phyloP scores from a whole-genome alignment of 2,797 vertebrate genomes.

The Pseudomugil tenellus region DNA sequence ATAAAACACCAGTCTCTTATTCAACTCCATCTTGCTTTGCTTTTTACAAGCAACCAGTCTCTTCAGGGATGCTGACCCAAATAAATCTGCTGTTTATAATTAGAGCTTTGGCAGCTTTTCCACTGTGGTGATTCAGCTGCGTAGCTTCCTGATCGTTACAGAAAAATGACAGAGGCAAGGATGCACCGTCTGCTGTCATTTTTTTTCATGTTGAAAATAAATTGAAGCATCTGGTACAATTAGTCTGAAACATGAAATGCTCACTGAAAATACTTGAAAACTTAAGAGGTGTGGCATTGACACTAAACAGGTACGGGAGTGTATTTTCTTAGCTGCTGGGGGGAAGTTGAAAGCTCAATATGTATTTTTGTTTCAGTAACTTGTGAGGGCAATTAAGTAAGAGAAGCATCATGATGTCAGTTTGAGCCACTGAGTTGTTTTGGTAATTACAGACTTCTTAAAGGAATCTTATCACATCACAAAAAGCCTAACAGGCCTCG shows the following conservation, averaged over 20 bases:
- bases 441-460: constrained; percentile 20
- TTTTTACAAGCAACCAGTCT: constrained; percentile 62
- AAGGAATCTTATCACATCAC: constrained; percentile 33
- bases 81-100: constrained; percentile 72
- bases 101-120: constrained; percentile 62
- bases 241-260: constrained; percentile 30
- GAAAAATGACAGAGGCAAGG: constrained; percentile 34
- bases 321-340: constrained; percentile 14
- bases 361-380: constrained; percentile 25
- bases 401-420: constrained; percentile 5
- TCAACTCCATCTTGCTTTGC: constrained; percentile 47
- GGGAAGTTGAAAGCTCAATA: constrained; percentile 2
- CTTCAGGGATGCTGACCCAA: constrained; percentile 64
- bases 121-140: constrained; percentile 56
- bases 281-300: constrained; percentile 23
- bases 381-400: constrained; percentile 26
- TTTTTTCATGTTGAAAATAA: constrained; percentile 22
- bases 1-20: constrained; percentile 41
- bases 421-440: constrained; percentile 20
- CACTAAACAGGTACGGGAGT: constrained; percentile 21
- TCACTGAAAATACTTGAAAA: constrained; percentile 26
- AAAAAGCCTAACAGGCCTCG: constrained; percentile 1
- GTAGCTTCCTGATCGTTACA: constrained; percentile 44
- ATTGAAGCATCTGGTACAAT: constrained; percentile 44
- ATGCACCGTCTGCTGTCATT: constrained; percentile 43